Conservation (phyloP, 2,113 vertebrate species). For the Lates calcarifer region DNA sequence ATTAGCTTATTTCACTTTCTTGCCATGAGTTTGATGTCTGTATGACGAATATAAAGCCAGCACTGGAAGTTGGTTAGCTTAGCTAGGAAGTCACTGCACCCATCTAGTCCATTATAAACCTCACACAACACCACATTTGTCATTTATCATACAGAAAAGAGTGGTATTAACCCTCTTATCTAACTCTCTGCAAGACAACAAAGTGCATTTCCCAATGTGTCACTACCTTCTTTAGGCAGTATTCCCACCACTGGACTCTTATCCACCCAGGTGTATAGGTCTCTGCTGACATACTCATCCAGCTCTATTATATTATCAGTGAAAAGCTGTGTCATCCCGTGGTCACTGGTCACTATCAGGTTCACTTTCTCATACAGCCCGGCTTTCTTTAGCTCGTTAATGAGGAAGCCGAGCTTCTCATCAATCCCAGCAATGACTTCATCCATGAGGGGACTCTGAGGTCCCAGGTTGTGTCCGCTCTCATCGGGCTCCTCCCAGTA, state of each 20-base stretch:
- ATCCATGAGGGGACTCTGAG: constrained; percentile 88
- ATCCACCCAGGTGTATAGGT: constrained; percentile 89
- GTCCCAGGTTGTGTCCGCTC: constrained; percentile 88
- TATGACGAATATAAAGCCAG: background rate
- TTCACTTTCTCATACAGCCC: constrained; percentile 88
- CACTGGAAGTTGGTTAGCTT: background rate
- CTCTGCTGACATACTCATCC: constrained; percentile 87
- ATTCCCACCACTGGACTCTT: constrained; percentile 90
- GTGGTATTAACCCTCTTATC: background rate
- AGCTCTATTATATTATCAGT: constrained; percentile 89
- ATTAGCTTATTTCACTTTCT: background rate
- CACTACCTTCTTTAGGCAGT: constrained; percentile 90
- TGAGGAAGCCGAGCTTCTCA: constrained; percentile 89
- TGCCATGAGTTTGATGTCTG: background rate
- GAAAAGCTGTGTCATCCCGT: constrained; percentile 92
- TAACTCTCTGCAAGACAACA: background rate
- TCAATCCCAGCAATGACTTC: constrained; percentile 87
- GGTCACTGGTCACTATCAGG: constrained; percentile 93
- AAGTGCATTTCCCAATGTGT: constrained; percentile 10
- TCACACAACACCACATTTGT: background rate
- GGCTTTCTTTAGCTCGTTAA: constrained; percentile 85
- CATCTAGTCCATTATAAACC: background rate
- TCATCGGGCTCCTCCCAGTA: constrained; percentile 95
- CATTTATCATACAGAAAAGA: background rate
- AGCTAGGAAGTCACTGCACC: background rate